Evolutionary conservation across 2,113 vertebrate species (phyloP).

Genomic region (Nipponia nippon): DNA sequence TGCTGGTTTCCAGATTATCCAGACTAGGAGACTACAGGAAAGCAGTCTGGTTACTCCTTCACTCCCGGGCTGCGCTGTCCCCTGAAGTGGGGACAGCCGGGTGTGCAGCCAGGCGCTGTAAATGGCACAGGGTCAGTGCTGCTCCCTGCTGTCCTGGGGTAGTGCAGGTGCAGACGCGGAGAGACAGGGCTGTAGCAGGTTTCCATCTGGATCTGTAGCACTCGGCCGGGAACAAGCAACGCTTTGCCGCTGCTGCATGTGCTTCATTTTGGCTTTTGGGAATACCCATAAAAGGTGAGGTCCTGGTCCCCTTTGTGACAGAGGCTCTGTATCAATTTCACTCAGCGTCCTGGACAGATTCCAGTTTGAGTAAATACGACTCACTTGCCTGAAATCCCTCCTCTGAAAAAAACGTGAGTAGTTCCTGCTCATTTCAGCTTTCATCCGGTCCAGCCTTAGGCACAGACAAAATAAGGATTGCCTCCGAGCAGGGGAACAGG

Average conservation of each 20-base stretch:
- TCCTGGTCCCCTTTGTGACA: background rate
- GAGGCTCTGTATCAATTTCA: background rate
- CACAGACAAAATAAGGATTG: background rate
- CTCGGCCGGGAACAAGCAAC: background rate
- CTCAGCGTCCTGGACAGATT: background rate
- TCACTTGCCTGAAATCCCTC: background rate
- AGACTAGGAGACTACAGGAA: background rate
- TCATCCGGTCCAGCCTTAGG: background rate
- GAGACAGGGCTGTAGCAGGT: background rate
- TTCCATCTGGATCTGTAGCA: background rate
- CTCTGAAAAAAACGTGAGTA: background rate
- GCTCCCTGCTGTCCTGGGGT: background rate
- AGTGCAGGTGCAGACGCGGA: background rate
- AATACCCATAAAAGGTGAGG: background rate
- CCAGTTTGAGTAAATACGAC: background rate
- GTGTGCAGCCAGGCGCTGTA: accelerated
- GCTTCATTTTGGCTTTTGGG: background rate
- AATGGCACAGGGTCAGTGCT: background rate
- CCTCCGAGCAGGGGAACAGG: background rate
- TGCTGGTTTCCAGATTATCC: background rate
- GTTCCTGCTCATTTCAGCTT: background rate
- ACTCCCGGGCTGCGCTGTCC: background rate
- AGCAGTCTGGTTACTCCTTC: background rate
- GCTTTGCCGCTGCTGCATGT: background rate
- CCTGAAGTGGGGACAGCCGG: background rate